Evolutionary conservation across 2,113 vertebrate genomes (phyloP), one percentile per base, ranked within the genome.

Genomic region (Oxyruncus cristatus): DNA sequence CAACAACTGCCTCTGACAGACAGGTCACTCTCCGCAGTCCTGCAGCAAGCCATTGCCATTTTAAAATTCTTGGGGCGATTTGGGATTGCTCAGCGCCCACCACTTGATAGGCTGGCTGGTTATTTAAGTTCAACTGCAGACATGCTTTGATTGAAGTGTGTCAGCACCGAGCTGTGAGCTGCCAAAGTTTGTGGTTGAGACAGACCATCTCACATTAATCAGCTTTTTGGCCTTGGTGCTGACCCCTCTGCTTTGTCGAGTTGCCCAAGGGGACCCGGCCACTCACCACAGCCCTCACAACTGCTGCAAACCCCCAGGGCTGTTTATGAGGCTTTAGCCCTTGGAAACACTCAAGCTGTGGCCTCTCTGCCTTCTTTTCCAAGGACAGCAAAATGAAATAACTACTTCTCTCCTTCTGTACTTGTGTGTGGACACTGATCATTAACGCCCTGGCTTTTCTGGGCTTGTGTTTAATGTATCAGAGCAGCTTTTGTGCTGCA

Each of bases 61-160:
- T 87, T 46, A 8, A 33, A 67, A 92, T 79, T 85, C 74, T 42
- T 83, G 91, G 80, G 78, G 65, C 91, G 87, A 15, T 59, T 53
- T 85, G 80, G 62, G 77, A 63, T 68, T 87, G 89, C 88, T 90
- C 67, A 74, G 75, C 0, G 0, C 71, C 47, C 62, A n/a, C 26
- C 50, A 21, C 61, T 49, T 33, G 23, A 32, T 32, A 53, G 88
- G 66, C 86, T 95, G 88, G 20, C 75, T 87, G 53, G n/a, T 71
- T 90, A 61, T n/a, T 63, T 78, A 46, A 53, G 58, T 58, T 91
- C 62, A 93, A 91, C 85, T 80, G 79, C 72, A 85, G 93, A 75
- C 49, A 42, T 7, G 65, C 82, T 90, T 67, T 95, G 97, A 96
- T 68, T 95, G 97, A 97, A 96, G 83, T 47, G 13, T 81, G 92